Conservation (phyloP, 2,797 vertebrate genomes). For the Buceros bicornis region DNA sequence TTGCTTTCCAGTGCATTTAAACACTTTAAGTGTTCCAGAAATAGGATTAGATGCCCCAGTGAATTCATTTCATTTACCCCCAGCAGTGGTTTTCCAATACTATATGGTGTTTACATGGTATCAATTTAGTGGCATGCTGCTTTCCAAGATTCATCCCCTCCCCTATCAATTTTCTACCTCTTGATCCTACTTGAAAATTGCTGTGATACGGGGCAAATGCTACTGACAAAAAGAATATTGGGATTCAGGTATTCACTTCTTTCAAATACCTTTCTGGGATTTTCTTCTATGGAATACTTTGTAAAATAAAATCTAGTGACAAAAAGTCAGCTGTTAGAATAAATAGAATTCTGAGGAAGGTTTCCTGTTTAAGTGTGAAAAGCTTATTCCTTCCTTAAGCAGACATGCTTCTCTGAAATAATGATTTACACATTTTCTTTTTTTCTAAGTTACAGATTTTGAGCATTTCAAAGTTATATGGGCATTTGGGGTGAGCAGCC, state of each 20-base stretch:
- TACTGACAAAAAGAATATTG: conserved; percentile 14
- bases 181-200: conserved; percentile 69
- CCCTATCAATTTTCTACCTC: conserved; percentile 75
- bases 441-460: neutral
- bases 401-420: neutral
- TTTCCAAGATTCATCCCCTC: conserved; percentile 76
- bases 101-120: conserved; percentile 81
- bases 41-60: conserved; percentile 88
- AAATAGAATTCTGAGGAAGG: neutral
- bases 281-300: conserved; percentile 24
- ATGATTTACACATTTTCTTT: neutral
- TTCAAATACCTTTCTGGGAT: neutral
- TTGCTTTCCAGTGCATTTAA: conserved; percentile 85
- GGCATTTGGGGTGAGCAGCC: neutral
- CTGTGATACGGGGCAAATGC: conserved; percentile 38
- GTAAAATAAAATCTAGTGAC: neutral
- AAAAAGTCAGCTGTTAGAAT: neutral
- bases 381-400: neutral
- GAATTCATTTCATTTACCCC: conserved; percentile 86
- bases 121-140: conserved; percentile 83
- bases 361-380: neutral
- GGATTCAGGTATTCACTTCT: conserved; percentile 42
- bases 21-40: conserved; percentile 84
- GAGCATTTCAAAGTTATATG: neutral
- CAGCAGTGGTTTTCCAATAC: conserved; percentile 83